Conservation (phyloP, 2,797 vertebrate genomes). For the Clarias pachynema region DNA sequence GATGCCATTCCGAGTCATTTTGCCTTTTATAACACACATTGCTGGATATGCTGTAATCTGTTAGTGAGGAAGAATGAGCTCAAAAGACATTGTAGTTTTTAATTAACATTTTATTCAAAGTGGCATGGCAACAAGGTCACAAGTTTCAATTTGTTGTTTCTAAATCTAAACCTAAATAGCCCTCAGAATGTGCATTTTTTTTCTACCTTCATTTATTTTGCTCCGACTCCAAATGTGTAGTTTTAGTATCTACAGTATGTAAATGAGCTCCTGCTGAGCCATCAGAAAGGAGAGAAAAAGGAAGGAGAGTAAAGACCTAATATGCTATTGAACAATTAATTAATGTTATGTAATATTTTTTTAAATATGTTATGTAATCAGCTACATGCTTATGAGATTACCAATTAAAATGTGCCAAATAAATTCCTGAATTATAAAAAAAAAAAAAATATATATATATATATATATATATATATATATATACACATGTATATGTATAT, state of each 20-base stretch:
- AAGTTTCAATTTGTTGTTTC: not conserved
- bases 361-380: not conserved
- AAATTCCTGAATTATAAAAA: not conserved
- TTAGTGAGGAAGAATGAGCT: not conserved
- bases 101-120: not conserved
- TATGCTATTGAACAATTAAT: not conserved
- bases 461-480: too few species aligned
- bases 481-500: too few species aligned
- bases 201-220: too few species aligned
- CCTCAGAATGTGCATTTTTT: too few species aligned
- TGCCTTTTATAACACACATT: conserved; percentile 16
- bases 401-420: not conserved
- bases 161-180: not conserved
- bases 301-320: not conserved
- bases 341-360: not conserved
- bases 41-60: not conserved
- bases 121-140: not conserved
- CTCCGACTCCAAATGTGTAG: too few species aligned
- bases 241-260: too few species aligned
- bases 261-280: too few species aligned
- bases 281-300: not conserved
- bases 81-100: not conserved
- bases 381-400: not conserved
- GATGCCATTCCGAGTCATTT: conserved; percentile 52
- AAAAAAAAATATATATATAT: too few species aligned